A percentile compares a stretch with the other conserved stretches of the same genome.
Conservation (phyloP, 1,140 invertebrate species). For the Panagrolaimus sp. region DNA sequence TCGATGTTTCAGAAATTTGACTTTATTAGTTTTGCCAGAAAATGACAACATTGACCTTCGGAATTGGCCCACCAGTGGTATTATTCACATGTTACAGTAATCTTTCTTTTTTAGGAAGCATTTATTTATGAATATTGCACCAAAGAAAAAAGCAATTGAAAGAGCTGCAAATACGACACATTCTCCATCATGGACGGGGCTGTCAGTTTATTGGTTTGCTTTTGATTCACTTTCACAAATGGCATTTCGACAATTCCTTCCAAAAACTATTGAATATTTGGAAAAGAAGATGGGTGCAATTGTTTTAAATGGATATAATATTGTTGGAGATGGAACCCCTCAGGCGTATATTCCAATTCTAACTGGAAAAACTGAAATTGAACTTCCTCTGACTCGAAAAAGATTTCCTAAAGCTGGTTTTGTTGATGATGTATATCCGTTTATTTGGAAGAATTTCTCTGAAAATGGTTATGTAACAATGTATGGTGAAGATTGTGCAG, state of each 20-base stretch:
- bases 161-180: background rate
- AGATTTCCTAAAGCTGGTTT: constrained; percentile 68
- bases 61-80: no score
- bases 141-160: constrained; percentile 14
- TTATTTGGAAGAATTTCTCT: constrained; percentile 61
- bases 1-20: no score
- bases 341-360: constrained; percentile 84
- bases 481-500: constrained; percentile 79
- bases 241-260: constrained; percentile 77
- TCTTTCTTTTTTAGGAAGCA: no score
- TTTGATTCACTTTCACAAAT: constrained; percentile 83
- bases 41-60: no score
- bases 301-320: constrained; percentile 62
- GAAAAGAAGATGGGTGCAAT: constrained; percentile 73
- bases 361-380: constrained; percentile 77
- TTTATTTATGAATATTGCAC: constrained; percentile 26
- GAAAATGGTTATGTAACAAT: constrained; percentile 70
- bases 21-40: no score
- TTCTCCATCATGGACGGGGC: constrained; percentile 59
- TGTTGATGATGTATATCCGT: constrained; percentile 72
- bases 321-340: constrained; percentile 84
- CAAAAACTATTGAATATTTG: constrained; percentile 74
- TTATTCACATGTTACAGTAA: no score
- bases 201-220: constrained; percentile 80
- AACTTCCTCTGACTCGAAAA: constrained; percentile 70